These are phyloP conservation scores for Lineus longissimus DNA, from an alignment of 1,140 invertebrate species.

Conservation along the genomic window DNA sequence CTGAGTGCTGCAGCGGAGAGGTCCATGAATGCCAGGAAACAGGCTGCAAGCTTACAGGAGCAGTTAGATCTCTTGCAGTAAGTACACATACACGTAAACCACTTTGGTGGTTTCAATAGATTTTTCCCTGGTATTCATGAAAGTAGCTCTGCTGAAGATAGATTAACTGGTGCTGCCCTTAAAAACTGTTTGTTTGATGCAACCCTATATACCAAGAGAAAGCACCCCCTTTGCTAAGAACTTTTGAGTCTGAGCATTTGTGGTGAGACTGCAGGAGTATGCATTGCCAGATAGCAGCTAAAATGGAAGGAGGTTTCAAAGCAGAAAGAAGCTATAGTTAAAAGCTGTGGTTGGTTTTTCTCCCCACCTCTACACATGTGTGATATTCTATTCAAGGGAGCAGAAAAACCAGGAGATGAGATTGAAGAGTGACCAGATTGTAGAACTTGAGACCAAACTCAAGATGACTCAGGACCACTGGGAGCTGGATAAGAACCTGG, in stretches of 20 bases:
- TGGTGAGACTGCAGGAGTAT: no score
- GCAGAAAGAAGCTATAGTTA: no score
- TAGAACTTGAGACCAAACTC: slow-evolving; percentile 38
- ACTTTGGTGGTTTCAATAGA: neutral
- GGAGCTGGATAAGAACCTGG: slow-evolving; percentile 26
- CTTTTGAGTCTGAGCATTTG: no score
- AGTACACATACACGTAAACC: slow-evolving; percentile 17
- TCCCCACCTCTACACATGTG: neutral
- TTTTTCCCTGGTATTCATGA: no score
- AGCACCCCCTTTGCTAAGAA: no score
- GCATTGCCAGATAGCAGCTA: no score
- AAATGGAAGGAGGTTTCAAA: no score
- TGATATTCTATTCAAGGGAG: slow-evolving; percentile 19
- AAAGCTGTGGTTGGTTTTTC: neutral
- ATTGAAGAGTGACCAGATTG: slow-evolving; percentile 32
- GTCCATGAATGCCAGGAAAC: slow-evolving; percentile 35
- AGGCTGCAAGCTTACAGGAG: slow-evolving; percentile 29
- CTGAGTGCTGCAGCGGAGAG: slow-evolving; percentile 29
- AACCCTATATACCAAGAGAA: no score
- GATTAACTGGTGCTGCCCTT: no score
- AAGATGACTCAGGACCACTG: slow-evolving; percentile 32
- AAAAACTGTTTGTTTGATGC: no score
- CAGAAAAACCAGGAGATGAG: slow-evolving; percentile 34
- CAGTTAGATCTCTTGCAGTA: slow-evolving; percentile 39
- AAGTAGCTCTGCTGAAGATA: no score